Conservation (phyloP, 2,888 invertebrate species). For the Tachina lurida region DNA sequence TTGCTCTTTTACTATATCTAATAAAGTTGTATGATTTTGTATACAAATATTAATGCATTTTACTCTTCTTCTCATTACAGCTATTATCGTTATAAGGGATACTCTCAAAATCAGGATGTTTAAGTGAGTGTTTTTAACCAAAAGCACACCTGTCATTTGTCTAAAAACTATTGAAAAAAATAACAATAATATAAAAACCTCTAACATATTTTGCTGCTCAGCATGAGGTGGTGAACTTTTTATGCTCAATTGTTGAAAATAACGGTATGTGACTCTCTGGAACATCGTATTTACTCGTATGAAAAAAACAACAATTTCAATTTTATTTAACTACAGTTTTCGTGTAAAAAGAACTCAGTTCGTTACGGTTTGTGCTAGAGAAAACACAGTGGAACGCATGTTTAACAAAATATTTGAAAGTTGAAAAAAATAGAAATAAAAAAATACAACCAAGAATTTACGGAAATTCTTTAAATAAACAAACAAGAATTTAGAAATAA, state of each 20-base stretch:
- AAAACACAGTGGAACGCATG: slow-evolving; percentile 33
- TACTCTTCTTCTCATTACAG: slow-evolving; percentile 59
- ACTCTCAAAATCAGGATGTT: slow-evolving; percentile 1
- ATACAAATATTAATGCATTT: neutral
- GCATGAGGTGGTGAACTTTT: slow-evolving; percentile 22
- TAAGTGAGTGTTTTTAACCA: neutral
- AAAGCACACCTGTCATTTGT: slow-evolving; percentile 60
- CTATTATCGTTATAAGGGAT: slow-evolving; percentile 15
- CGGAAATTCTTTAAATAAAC: slow-evolving; percentile 56
- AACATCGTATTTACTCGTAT: slow-evolving; percentile 38
- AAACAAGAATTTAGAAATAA: slow-evolving; percentile 28
- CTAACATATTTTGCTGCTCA: slow-evolving; percentile 31
- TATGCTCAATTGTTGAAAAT: slow-evolving; percentile 51
- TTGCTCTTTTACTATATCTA: neutral
- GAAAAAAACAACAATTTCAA: slow-evolving; percentile 24
- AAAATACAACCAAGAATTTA: slow-evolving; percentile 37
- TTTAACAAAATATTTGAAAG: slow-evolving; percentile 19
- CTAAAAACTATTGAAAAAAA: neutral
- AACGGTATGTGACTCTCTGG: slow-evolving; percentile 49
- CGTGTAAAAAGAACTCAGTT: slow-evolving; percentile 59
- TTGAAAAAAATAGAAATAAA: slow-evolving; percentile 11
- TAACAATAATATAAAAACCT: slow-evolving; percentile 8
- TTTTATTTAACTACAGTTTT: slow-evolving; percentile 61
- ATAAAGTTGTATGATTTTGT: neutral
- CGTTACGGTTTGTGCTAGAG: slow-evolving; percentile 66